Evolutionary conservation across 2,888 invertebrate genomes (phyloP).

Genomic region (Apamea monoglypha): DNA sequence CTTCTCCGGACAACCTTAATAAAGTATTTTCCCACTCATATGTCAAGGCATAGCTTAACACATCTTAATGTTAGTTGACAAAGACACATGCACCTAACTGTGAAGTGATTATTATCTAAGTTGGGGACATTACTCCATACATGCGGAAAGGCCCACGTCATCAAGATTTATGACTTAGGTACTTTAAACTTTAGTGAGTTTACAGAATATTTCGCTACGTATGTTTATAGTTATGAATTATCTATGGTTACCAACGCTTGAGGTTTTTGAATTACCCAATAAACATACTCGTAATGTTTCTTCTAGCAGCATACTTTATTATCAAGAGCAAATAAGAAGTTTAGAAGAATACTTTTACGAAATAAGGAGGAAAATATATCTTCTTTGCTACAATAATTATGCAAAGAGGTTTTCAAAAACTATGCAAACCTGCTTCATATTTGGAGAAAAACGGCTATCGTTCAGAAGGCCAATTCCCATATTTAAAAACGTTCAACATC

Average conservation of each 20-base stretch:
- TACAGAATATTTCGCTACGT: constrained; percentile 50
- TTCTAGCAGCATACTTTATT: neutral
- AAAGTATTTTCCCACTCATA: neutral
- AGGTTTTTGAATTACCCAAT: neutral
- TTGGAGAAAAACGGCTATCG: neutral
- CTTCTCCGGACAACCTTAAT: neutral
- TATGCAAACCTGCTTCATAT: too few species aligned
- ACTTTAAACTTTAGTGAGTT: constrained; percentile 62
- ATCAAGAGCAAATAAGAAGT: neutral
- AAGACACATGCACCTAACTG: constrained; percentile 33
- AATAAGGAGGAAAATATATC: neutral
- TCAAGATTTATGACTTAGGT: constrained; percentile 61
- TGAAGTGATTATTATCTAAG: constrained; percentile 58
- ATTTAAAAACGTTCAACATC: too few species aligned
- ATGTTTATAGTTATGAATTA: constrained; percentile 6
- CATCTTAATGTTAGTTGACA: constrained; percentile 39
- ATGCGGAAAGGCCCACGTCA: constrained; percentile 58
- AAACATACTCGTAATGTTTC: neutral
- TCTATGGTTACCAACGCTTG: neutral
- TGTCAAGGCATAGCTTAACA: constrained; percentile 1
- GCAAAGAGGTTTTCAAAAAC: too few species aligned
- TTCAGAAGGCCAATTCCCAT: too few species aligned
- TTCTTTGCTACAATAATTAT: neutral
- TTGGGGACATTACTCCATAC: constrained; percentile 53
- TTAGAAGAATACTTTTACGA: neutral